phyloP scores from a whole-genome alignment of 2,113 vertebrate species.

The Panthera leo region DNA sequence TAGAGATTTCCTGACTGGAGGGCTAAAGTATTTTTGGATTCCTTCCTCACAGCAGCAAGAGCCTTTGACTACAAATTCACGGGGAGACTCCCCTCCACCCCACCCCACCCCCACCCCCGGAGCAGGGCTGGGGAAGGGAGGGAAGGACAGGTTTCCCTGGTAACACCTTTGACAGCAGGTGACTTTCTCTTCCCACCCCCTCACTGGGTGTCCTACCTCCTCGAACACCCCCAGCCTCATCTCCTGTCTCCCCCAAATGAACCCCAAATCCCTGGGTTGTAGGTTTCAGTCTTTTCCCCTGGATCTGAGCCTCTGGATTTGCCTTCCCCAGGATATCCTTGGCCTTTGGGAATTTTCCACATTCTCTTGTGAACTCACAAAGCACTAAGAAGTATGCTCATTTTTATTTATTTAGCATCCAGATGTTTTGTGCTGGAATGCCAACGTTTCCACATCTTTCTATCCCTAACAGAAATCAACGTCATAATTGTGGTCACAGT shows the following conservation, averaged over 20 bases:
- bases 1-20: not conserved
- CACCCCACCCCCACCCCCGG: not conserved
- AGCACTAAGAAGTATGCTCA: not conserved
- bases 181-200: not conserved
- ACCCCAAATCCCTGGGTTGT: no score
- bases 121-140: not conserved
- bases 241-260: no score
- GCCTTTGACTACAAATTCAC: not conserved
- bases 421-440: no score
- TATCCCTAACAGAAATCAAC: no score
- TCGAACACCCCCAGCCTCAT: not conserved
- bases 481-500: no score
- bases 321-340: not conserved
- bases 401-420: not conserved
- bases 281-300: no score
- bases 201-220: accelerated
- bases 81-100: not conserved
- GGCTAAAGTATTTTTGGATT: not conserved
- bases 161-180: not conserved
- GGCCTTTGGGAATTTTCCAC: not conserved
- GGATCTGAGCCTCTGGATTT: not conserved
- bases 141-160: not conserved
- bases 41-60: not conserved
- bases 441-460: not conserved
- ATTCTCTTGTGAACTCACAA: not conserved